Conservation (phyloP, 2,113 vertebrate species). For the Climacteris rufus region DNA sequence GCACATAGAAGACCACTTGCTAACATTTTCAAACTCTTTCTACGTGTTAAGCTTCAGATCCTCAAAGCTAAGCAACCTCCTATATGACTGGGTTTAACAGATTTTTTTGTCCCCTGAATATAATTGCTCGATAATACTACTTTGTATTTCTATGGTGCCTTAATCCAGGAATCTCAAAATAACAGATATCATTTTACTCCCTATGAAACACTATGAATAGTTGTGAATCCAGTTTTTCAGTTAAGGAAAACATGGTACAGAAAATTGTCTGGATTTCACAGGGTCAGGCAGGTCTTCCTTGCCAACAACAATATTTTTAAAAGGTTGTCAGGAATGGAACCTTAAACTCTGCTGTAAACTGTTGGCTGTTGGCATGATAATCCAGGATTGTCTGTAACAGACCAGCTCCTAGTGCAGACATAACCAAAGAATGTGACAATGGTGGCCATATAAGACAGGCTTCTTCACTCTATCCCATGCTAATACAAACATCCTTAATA, state of each 20-base stretch:
- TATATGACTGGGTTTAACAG: background rate
- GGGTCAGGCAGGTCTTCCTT: background rate
- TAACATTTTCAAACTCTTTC: background rate
- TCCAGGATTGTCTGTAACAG: background rate
- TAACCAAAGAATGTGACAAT: background rate
- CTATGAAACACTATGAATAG: background rate
- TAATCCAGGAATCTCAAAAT: background rate
- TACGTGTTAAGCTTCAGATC: background rate
- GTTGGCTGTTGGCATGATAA: background rate
- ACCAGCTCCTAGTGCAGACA: background rate
- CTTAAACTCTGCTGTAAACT: background rate
- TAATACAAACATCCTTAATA: background rate
- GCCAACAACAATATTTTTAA: background rate
- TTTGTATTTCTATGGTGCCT: background rate
- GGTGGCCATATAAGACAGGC: background rate
- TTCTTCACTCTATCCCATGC: background rate
- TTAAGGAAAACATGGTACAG: background rate
- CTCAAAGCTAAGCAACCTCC: background rate
- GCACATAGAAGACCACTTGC: background rate
- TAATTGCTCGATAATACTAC: background rate
- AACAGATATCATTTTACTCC: background rate
- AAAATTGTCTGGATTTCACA: background rate
- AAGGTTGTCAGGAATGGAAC: background rate
- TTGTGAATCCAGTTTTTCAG: background rate
- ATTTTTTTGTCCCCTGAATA: background rate